phyloP scores from a whole-genome alignment of 2,797 vertebrate genomes.

The Bradypodion pumilum region DNA sequence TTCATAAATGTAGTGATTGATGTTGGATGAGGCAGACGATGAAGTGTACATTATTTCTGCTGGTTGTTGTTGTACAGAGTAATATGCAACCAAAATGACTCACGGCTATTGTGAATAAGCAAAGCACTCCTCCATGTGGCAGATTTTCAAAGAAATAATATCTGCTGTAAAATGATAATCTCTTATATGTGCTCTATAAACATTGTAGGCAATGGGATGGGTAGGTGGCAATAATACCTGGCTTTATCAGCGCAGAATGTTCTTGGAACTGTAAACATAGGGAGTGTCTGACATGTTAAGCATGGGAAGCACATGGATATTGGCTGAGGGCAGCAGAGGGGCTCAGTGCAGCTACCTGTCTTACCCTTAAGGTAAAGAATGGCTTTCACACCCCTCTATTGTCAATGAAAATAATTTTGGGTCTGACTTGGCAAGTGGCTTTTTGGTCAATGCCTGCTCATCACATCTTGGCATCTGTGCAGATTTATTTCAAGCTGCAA shows the following conservation, averaged over 20 bases:
- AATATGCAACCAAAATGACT: slow-evolving; percentile 45
- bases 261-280: not conserved
- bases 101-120: slow-evolving; percentile 30
- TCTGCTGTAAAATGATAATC: slow-evolving; percentile 7
- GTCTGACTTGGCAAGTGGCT: too few species aligned
- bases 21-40: slow-evolving; percentile 44
- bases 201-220: not conserved
- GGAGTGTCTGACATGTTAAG: not conserved
- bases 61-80: slow-evolving; percentile 40
- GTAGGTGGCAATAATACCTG: not conserved
- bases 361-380: not conserved
- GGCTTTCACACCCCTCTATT: not conserved
- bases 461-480: not conserved
- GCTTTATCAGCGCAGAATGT: not conserved
- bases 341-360: not conserved
- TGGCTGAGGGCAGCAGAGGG: not conserved
- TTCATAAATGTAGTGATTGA: slow-evolving; percentile 62
- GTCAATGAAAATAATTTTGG: not conserved
- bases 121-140: slow-evolving; percentile 29
- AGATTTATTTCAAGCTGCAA: not conserved
- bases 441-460: not conserved
- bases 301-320: not conserved
- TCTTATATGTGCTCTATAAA: not conserved
- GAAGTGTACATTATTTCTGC: slow-evolving; percentile 57
- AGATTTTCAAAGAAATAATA: not conserved